Base-by-base conservation (phyloP, 2,113 vertebrate species). In the Ciconia boyciana region DNA sequence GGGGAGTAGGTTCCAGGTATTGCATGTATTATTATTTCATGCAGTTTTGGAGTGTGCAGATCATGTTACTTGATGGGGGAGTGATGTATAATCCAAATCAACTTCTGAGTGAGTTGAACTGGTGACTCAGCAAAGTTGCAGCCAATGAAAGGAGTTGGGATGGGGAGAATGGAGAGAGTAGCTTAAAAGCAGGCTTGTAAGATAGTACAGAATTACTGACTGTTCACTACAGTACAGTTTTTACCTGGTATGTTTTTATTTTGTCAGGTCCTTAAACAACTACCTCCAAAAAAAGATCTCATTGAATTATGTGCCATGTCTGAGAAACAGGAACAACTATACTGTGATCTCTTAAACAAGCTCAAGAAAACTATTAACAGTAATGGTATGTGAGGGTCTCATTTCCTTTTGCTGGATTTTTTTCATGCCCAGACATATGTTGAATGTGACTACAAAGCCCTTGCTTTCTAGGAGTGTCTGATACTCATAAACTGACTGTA, bases 241-340 rank as follows among this genome's bases (percentile, higher is more conserved):
- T 69, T 13, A 85, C 19, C 10, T 44, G 8, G 2, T 93, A 6
- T 72, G 5, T 12, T 79, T 76, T 51, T 85, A 14, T 77, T 92
- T 94, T 85, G 17, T 49, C 96, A 99, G 99, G 99, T 99, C 41
- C 98, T 99, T 79, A 99, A 99, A 90, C 99, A 99, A 34, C 98
- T 99, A 43, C 99, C 99, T 77, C 98, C 98, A 29, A 99, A 99
- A 94, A 98, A 98, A 93, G 99, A 99, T 80, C 97, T 93, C 15
- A 77, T 99, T 32, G 98, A 99, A 61, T 96, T 98, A 76, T 99
- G 99, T 96, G 74, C 98, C 34, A 99, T 99, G 99, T 99, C 99
- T 91, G 98, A 99, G 55, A 99, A 99, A 61, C 99, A 99, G 93
- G 98, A 98, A 34, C 97, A 98, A 6, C 98, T 99, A 2, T 99